phyloP scores from a whole-genome alignment of 2,888 invertebrate genomes.

The Pachymerium ferrugineum region DNA sequence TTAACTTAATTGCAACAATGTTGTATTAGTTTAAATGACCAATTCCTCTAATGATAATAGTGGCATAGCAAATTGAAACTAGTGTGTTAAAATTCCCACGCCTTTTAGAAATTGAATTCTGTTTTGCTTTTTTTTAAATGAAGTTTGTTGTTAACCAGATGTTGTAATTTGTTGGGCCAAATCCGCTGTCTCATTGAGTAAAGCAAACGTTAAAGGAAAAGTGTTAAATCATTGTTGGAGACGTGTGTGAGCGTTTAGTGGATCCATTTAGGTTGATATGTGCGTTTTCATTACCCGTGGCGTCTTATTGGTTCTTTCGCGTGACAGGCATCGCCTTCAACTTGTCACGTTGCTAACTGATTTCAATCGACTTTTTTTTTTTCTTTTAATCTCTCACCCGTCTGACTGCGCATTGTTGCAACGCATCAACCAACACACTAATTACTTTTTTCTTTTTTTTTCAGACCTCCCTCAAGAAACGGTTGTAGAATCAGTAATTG shows the following conservation, averaged over 20 bases:
- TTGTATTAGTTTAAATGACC: conserved; percentile 3
- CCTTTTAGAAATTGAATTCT: too few relatives aligned
- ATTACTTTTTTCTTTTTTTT: neutral
- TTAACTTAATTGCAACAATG: neutral
- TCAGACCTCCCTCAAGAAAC: neutral
- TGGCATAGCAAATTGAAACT: neutral
- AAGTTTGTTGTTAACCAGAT: conserved; percentile 20
- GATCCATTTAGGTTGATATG: conserved; percentile 27
- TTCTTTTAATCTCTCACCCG: conserved; percentile 17
- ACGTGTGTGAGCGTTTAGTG: conserved; percentile 23
- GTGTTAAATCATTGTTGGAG: conserved; percentile 14
- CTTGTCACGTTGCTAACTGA: conserved; percentile 22
- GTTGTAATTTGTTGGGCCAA: neutral
- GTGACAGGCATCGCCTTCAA: conserved; percentile 24
- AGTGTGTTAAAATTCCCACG: neutral
- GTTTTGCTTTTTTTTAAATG: neutral
- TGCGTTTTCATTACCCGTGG: conserved; percentile 25
- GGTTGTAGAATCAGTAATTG: neutral
- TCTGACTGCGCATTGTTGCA: conserved; percentile 10
- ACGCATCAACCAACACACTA: neutral
- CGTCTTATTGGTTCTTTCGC: conserved; percentile 25
- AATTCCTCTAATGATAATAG: neutral
- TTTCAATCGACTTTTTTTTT: conserved; percentile 21
- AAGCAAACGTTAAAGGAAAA: conserved; percentile 1
- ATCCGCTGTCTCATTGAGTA: neutral